Evolutionary conservation across 2,113 vertebrate species (phyloP), one percentile per base, ranked within the genome.

Genomic region (Bostrychus sinensis): DNA sequence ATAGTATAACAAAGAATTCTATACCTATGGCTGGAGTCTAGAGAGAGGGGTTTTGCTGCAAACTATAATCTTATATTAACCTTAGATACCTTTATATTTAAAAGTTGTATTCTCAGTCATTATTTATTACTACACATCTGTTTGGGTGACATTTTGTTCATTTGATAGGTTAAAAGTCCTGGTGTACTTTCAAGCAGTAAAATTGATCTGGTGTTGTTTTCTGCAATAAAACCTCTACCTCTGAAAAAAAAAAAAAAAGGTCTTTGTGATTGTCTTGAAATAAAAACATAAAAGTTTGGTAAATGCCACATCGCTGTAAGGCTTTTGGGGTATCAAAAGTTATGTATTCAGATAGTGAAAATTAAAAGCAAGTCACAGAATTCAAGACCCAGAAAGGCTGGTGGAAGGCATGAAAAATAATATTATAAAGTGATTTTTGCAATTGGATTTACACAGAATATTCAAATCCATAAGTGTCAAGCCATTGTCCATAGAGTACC

Each of bases 41-140:
- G 92, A 91, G 93, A 93, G 92, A 94, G 86, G 90, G 91, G 90
- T 91, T 95, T 91, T 92, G 92, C 94, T 94, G 92, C 93, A 82
- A 77, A 73, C 66, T 66, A 41, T 43, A 62, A 72, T 85, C 93
- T 93, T 93, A 92, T 94, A 94, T 54, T 56, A 93, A 92, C 88
- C 91, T 89, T 94, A 93, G 88, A 93, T 86, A 89, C 91, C 90
- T 94, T 95, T 95, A 92, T 96, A 95, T 96, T 95, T 95, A 95
- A 95, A 94, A 42, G 13, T 86, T 92, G 91, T 93, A 92, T 94
- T 93, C 88, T 91, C 90, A 89, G 91, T 93, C 90, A 93, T 96
- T 95, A 95, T 96, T 96, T 97, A 96, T 97, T 94, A 93, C 91
- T 89, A 88, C 87, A 91, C 92, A 93, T 94, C 92, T 89, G 92